Evolutionary conservation across 2,888 invertebrate genomes (phyloP), one percentile per base, ranked within the genome.

Genomic region (Limenitis camilla): DNA sequence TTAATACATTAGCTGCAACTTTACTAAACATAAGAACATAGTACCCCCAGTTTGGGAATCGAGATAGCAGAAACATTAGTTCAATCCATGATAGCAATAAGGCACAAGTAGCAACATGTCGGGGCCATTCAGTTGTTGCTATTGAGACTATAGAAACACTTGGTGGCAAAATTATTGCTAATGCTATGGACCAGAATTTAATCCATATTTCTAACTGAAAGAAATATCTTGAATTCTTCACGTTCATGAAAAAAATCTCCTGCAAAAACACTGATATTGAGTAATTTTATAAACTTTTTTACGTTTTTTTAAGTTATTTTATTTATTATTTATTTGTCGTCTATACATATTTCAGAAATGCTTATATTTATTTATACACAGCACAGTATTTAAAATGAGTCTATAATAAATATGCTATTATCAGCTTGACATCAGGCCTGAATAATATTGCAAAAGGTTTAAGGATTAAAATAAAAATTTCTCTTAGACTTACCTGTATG

Each of bases 1-100:
- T 89, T 2, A 89, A 62, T 51, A 90, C 88, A 69, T 89, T 89
- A 1, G 79, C 73, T 0, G 89, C 88, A 1, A 90, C 90, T 61
- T 88, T 89, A n/a, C 88, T 88, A 70, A 90, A 90, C 90, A 90
- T 90, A 5, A 90, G 79, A 1, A 90, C 89, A 69, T 89, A 89
- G 63, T 89, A 89, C 1, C 90, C 90, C 80, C 88, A 89, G 46
- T 83, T 86, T 0, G 90, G 90, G 55, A 90, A 89, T 49, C 90
- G 76, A 0, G 90, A 89, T 2, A 90, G 66, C 1, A 90, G 67
- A 51, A 90, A 89, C 83, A 90, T 89, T 64, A 90, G 76, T 60
- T 90, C 89, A 8, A 88, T 63, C 90, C 90, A 90, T 0, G 89
- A 79, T 4, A 90, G 64, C 8, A 90, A 78, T 28, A 90, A 61